Percentiles rank a stretch among this genome's conserved stretches.
Evolutionary conservation across 2,797 vertebrate species (phyloP).

Genomic region (Lindbergichthys nudifrons): DNA sequence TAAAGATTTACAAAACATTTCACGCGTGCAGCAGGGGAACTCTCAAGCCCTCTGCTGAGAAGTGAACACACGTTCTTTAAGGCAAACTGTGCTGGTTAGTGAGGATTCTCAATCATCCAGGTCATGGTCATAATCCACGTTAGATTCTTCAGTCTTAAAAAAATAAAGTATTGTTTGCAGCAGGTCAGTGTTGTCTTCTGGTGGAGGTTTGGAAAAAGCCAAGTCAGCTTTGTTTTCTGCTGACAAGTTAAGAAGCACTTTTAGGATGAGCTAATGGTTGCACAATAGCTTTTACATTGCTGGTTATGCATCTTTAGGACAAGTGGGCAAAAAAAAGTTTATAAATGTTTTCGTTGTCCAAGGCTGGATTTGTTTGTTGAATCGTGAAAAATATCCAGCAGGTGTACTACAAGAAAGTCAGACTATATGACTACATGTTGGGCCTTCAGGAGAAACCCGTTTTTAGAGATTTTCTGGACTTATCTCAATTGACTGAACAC

Average conservation of each 20-base stretch:
- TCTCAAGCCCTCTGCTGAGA: neutral
- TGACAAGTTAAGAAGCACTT: constrained; percentile 39
- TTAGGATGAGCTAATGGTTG: constrained; percentile 33
- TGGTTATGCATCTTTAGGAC: constrained; percentile 39
- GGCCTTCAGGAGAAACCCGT: neutral
- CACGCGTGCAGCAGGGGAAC: neutral
- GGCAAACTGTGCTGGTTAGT: constrained; percentile 18
- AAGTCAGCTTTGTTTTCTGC: constrained; percentile 54
- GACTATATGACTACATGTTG: neutral
- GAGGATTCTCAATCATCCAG: constrained; percentile 21
- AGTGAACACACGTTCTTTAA: constrained; percentile 34
- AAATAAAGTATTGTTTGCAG: neutral
- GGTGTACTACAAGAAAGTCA: neutral
- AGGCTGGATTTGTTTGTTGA: neutral
- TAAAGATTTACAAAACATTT: neutral
- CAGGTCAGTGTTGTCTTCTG: neutral
- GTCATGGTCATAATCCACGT: constrained; percentile 1
- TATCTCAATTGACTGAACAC: neutral
- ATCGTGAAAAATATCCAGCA: neutral
- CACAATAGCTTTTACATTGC: constrained; percentile 28
- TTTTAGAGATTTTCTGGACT: neutral
- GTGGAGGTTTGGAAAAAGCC: constrained; percentile 9
- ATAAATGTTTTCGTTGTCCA: neutral
- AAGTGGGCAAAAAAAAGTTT: constrained; percentile 2
- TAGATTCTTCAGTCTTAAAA: neutral